phyloP scores from a whole-genome alignment of 2,113 vertebrate genomes.

The Xiphophorus hellerii region DNA sequence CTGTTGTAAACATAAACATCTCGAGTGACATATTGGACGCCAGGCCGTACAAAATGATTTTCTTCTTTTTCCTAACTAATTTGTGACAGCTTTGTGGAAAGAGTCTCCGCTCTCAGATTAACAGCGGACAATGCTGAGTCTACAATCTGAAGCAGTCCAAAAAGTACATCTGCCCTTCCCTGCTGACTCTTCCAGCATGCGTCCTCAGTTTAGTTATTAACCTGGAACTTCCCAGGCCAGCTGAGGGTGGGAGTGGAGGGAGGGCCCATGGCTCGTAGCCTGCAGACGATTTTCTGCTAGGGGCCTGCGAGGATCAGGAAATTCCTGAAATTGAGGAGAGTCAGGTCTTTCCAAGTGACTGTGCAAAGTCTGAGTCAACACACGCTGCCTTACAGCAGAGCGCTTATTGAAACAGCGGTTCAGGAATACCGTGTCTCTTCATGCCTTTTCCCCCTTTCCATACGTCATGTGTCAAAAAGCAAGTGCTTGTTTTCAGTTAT shows the following conservation, averaged over 20 bases:
- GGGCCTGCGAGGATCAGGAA: constrained; percentile 66
- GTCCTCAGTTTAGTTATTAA: constrained; percentile 77
- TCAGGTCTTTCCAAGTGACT: constrained; percentile 65
- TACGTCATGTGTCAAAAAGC: constrained; percentile 25
- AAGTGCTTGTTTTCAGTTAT: constrained; percentile 20
- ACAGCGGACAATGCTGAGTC: constrained; percentile 51
- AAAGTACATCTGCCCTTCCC: constrained; percentile 48
- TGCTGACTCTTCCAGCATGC: constrained; percentile 48
- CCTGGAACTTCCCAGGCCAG: constrained; percentile 80
- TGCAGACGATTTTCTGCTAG: constrained; percentile 33
- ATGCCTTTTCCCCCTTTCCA: constrained; percentile 43
- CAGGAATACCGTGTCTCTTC: constrained; percentile 60
- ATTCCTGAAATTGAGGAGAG: constrained; percentile 69
- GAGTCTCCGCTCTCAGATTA: constrained; percentile 11
- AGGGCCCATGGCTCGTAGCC: constrained; percentile 21
- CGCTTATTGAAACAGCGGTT: constrained; percentile 19
- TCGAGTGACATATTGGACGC: neutral
- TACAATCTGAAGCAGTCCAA: constrained; percentile 39
- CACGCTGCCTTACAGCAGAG: constrained; percentile 9
- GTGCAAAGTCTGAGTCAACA: constrained; percentile 67
- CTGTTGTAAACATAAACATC: neutral
- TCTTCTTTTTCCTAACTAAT: too few relatives aligned
- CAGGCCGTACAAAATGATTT: neutral
- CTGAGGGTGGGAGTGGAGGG: constrained; percentile 37
- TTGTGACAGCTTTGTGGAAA: neutral